Conservation (phyloP, 2,888 invertebrate genomes). For the Pachymerium ferrugineum region DNA sequence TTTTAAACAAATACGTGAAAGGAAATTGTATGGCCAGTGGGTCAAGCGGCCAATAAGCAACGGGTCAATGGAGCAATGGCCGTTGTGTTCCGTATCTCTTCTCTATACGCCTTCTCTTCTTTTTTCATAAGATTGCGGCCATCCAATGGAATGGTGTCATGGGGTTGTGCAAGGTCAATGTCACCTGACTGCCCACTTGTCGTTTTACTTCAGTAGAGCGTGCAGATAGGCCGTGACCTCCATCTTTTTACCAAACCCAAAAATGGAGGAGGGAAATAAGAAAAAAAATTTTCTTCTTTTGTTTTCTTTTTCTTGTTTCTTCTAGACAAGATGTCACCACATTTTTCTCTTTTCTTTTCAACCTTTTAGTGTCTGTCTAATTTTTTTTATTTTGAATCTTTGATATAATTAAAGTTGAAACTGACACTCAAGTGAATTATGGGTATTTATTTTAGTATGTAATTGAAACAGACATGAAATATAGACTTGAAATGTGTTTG, state of each 20-base stretch:
- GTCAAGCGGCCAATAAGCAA: conserved; percentile 23
- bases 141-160: conserved; percentile 16
- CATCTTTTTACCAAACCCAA: background rate
- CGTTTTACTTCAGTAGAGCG: conserved; percentile 8
- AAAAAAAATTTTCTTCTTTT: no score
- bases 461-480: no score
- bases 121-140: background rate
- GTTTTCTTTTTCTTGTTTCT: no score
- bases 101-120: background rate
- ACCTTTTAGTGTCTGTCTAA: no score
- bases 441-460: no score
- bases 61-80: conserved; percentile 25
- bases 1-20: background rate
- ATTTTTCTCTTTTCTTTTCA: no score
- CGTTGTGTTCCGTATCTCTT: conserved; percentile 10
- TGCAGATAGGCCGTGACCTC: conserved; percentile 21
- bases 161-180: conserved; percentile 21
- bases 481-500: no score
- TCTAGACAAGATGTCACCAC: no score
- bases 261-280: background rate
- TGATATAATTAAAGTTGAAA: no score
- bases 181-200: background rate
- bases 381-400: no score
- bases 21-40: conserved; percentile 23
- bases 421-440: no score